Percentiles rank a stretch among this genome's conserved stretches.
Evolutionary conservation across 1,140 invertebrate genomes (phyloP).

Genomic region (Achroia grisella): DNA sequence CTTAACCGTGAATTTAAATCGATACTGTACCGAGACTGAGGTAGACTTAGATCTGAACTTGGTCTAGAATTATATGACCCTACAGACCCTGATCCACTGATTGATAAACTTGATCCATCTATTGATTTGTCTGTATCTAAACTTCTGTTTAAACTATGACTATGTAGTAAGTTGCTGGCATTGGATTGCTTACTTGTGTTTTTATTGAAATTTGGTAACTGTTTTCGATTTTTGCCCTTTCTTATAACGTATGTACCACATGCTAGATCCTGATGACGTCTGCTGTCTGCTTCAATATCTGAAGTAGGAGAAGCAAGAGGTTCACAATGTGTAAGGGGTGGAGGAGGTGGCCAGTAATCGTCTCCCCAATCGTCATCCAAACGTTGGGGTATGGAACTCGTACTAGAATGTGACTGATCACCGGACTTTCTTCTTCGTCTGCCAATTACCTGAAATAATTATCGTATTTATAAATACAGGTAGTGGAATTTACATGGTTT

Average conservation of each 20-base stretch:
- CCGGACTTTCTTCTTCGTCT: slow-evolving; percentile 76
- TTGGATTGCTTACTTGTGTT: slow-evolving; percentile 60
- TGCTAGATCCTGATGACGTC: slow-evolving; percentile 74
- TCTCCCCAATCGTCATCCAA: slow-evolving; percentile 69
- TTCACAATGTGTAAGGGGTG: slow-evolving; percentile 75
- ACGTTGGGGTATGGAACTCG: slow-evolving; percentile 75
- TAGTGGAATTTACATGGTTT: no score
- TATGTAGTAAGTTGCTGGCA: slow-evolving; percentile 54
- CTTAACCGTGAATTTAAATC: slow-evolving; percentile 74
- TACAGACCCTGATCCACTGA: slow-evolving; percentile 71
- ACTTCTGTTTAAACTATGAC: slow-evolving; percentile 60
- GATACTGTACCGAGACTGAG: slow-evolving; percentile 73
- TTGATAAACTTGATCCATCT: slow-evolving; percentile 67
- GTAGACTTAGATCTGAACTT: slow-evolving; percentile 75
- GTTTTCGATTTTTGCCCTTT: slow-evolving; percentile 75
- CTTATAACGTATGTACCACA: slow-evolving; percentile 84
- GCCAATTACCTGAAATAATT: slow-evolving; percentile 72
- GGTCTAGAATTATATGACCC: slow-evolving; percentile 75
- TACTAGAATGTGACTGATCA: slow-evolving; percentile 74
- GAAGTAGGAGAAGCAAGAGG: slow-evolving; percentile 80
- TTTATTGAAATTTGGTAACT: slow-evolving; percentile 67
- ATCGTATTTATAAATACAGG: no score
- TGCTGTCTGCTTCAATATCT: slow-evolving; percentile 74
- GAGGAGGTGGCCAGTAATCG: slow-evolving; percentile 80
- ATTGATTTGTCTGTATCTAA: slow-evolving; percentile 64